These are phyloP conservation scores for Coenobita brevimanus DNA, from an alignment of 1,140 invertebrate genomes.

Conservation along the genomic window DNA sequence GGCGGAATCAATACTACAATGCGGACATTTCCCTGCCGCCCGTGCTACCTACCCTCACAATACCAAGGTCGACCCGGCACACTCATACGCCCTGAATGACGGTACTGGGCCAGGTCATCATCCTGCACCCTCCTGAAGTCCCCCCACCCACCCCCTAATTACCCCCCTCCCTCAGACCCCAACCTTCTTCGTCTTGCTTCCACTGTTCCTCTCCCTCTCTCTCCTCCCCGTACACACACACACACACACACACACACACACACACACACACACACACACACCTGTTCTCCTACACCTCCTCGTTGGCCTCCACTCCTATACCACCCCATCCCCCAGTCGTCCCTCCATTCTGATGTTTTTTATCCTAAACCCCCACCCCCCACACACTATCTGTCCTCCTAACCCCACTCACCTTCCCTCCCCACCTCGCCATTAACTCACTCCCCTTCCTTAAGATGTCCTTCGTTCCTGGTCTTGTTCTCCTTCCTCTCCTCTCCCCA, in stretches of 20 bases:
- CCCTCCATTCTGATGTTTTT: too few species aligned
- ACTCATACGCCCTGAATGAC: neutral
- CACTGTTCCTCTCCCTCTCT: neutral
- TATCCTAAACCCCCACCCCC: too few species aligned
- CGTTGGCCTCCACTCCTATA: too few species aligned
- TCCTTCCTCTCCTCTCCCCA: too few species aligned
- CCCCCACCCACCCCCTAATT: neutral
- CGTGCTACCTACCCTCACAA: neutral
- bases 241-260: too few species aligned
- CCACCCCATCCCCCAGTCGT: too few species aligned
- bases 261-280: too few species aligned
- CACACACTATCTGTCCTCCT: neutral
- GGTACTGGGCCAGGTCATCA: neutral
- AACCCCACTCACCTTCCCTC: neutral
- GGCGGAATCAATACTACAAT: conserved; percentile 21
- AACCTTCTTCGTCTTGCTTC: neutral
- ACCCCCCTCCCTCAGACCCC: neutral
- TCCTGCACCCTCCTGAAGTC: neutral
- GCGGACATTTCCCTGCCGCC: conserved; percentile 23
- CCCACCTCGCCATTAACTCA: too few species aligned
- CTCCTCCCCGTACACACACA: too few species aligned
- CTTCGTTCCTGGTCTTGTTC: too few species aligned
- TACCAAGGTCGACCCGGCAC: conserved; percentile 6
- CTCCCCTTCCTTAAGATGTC: too few species aligned
- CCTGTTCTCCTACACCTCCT: too few species aligned